These are phyloP conservation scores for Pipistrellus kuhlii DNA, from an alignment of 2,797 vertebrate species.

Conservation along the genomic window DNA sequence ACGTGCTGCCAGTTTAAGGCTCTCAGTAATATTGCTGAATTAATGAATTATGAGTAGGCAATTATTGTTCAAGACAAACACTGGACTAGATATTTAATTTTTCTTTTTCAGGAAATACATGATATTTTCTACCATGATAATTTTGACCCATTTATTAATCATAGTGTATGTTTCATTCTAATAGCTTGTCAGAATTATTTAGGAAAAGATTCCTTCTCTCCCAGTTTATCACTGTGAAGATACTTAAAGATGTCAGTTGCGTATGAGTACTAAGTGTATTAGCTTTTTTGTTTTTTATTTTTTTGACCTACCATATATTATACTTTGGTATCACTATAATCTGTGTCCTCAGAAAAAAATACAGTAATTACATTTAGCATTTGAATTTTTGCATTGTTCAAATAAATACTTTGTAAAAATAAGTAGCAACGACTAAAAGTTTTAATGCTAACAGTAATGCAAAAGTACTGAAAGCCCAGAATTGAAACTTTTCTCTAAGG, in stretches of 20 bases:
- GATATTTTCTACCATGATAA: conserved; percentile 58
- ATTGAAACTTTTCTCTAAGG: conserved; percentile 37
- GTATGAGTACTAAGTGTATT: neutral
- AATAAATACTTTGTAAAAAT: conserved; percentile 37
- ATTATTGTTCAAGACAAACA: conserved; percentile 49
- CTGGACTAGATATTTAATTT: conserved; percentile 35
- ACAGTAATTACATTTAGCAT: conserved; percentile 34
- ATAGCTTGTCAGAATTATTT: conserved; percentile 48
- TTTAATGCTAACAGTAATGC: conserved; percentile 33
- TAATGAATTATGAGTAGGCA: conserved; percentile 50
- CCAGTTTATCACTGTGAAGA: neutral
- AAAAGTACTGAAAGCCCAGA: conserved; percentile 63
- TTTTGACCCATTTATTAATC: conserved; percentile 55
- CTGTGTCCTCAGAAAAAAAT: conserved; percentile 26
- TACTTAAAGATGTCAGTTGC: conserved; percentile 59
- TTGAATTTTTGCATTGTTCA: conserved; percentile 44
- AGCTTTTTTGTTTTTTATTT: conserved; percentile 21
- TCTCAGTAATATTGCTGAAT: conserved; percentile 58
- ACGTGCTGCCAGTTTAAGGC: conserved; percentile 36
- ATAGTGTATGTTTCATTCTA: conserved; percentile 44
- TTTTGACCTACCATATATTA: neutral
- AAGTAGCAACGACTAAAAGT: neutral
- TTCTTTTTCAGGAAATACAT: conserved; percentile 30
- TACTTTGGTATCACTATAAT: conserved; percentile 9
- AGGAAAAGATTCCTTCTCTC: neutral